A percentile compares a stretch with the other conserved stretches of the same genome.
Evolutionary conservation across 2,113 vertebrate genomes (phyloP).

Genomic region (Nycticryphes semicollaris): DNA sequence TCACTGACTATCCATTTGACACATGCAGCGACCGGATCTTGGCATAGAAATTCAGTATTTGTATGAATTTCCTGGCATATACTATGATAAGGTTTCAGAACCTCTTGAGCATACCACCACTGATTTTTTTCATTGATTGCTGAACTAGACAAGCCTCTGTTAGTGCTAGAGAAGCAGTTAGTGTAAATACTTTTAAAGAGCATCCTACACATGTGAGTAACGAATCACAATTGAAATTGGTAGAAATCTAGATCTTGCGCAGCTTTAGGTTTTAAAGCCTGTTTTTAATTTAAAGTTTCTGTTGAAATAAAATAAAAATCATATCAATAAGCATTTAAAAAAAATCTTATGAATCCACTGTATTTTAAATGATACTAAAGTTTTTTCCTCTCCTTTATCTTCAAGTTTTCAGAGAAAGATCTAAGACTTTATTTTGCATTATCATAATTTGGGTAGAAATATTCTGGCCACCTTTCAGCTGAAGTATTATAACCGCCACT

Average conservation of each 20-base stretch:
- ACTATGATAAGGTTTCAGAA: neutral
- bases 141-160: neutral
- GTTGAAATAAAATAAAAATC: neutral
- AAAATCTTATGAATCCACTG: neutral
- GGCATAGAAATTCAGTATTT: neutral
- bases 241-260: neutral
- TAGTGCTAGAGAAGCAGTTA: neutral
- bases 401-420: neutral
- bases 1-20: neutral
- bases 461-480: neutral
- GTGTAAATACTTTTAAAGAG: neutral
- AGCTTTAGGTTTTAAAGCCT: neutral
- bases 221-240: neutral
- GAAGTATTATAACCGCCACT: accelerated
- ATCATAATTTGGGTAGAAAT: neutral
- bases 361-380: neutral
- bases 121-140: neutral
- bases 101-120: neutral
- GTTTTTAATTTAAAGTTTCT: neutral
- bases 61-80: neutral
- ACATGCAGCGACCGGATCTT: neutral
- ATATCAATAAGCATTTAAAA: neutral
- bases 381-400: neutral
- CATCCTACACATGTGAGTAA: neutral
- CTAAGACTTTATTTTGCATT: neutral